Evolutionary conservation across 2,888 invertebrate genomes (phyloP), one percentile per base, ranked within the genome.

Genomic region (Callyntrura sp.): DNA sequence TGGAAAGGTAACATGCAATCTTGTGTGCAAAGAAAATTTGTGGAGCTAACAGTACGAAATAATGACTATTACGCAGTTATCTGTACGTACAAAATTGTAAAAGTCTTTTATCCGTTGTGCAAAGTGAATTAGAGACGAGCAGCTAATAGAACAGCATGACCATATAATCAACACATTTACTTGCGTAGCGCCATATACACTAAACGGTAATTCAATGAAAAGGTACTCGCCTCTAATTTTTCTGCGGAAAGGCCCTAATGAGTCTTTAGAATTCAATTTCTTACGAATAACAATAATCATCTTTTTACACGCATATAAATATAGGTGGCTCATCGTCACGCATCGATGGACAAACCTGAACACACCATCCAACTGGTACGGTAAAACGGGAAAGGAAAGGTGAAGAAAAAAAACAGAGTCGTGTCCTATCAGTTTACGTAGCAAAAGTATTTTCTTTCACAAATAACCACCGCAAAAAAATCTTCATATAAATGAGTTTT

Each of bases 251-350:
- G 88, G 76, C 55, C 73, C 88, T 88, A 88, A 83, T 88, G 88
- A 83, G 55, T 88, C 45, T 88, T 88, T 88, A 76, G 83, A 83
- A 88, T 88, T 88, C 88, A 88, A 88, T 83, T 88, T 88, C 28
- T 23, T 51, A 78, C 45, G 57, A 73, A 76, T 76, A 60, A 45
- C 9, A 73, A 76, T 62, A 8, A 57, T 78, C 11, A 25, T 43
- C 45, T 11, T 70, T 23, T 51, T 14, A 55, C 28, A 82, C 57
- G 48, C 25, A 14, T 28, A 45, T 45, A 70, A 12, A 25, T 70
- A 70, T 45, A 70, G 35, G 35, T 51, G 51, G 14, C 51, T 51
- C 12, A 12, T 51, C n/a, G 51, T 14, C 12, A 51, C 35, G 35
- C 35, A 35, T 35, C 35, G 35, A 35, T 2, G 35, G 2, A 35